Percentiles rank a stretch among this genome's conserved stretches.
Evolutionary conservation across 35 echinoderm and acorn worm genomes (phyloP).

Genomic region (Ophiothrix spiculata): DNA sequence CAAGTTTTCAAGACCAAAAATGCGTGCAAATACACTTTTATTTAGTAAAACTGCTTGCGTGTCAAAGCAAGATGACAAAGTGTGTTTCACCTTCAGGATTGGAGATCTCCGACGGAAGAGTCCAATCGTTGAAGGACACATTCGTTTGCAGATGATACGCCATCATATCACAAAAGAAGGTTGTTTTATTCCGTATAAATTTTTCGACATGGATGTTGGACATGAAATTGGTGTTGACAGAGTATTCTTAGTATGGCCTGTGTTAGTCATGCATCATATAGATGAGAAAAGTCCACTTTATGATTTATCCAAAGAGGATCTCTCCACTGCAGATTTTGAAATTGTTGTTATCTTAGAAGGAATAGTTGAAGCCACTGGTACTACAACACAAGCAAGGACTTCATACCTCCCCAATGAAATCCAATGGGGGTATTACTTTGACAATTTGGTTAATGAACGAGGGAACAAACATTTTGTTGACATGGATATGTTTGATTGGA

Average conservation of each 20-base stretch:
- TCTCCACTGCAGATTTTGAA: slow-evolving; percentile 73
- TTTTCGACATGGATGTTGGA: slow-evolving; percentile 85
- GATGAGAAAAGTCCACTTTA: slow-evolving; percentile 84
- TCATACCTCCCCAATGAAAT: slow-evolving; percentile 92
- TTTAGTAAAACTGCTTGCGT: slow-evolving; percentile 87
- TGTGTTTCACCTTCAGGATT: slow-evolving; percentile 73
- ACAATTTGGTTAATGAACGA: slow-evolving; percentile 68
- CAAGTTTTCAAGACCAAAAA: slow-evolving; percentile 89
- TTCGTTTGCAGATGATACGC: slow-evolving; percentile 72
- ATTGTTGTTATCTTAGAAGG: slow-evolving; percentile 91
- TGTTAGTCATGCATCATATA: slow-evolving; percentile 64
- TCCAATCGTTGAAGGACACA: slow-evolving; percentile 95
- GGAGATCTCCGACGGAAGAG: slow-evolving; percentile 79
- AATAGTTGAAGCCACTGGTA: slow-evolving; percentile 93
- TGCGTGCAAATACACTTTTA: slow-evolving; percentile 76
- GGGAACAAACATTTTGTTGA: slow-evolving; percentile 64
- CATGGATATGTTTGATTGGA: slow-evolving; percentile 66
- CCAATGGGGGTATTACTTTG: slow-evolving; percentile 85
- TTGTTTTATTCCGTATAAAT: slow-evolving; percentile 55
- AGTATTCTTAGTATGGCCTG: slow-evolving; percentile 89
- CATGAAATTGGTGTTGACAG: slow-evolving; percentile 76
- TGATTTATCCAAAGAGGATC: slow-evolving; percentile 46
- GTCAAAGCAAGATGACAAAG: slow-evolving; percentile 59
- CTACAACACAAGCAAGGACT: slow-evolving; percentile 95
- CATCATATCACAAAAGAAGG: slow-evolving; percentile 86